These are phyloP conservation scores for Gallinago nigripennis DNA, from an alignment of 2,797 vertebrate genomes.

Conservation along the genomic window DNA sequence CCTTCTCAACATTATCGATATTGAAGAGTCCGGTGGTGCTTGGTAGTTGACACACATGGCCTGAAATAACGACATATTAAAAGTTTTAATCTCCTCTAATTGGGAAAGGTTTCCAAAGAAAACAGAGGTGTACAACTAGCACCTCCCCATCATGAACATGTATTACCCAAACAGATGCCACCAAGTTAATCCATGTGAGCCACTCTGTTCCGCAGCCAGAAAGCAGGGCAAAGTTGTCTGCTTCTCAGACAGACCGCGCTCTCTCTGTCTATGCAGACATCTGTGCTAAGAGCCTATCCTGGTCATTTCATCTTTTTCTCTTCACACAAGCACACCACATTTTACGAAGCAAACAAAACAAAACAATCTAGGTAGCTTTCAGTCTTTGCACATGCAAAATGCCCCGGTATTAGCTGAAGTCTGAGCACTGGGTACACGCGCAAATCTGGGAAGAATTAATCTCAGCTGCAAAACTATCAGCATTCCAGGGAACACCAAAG, in stretches of 20 bases:
- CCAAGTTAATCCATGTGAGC: neutral
- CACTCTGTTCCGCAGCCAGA: neutral
- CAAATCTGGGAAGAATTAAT: neutral
- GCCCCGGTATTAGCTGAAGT: accelerated
- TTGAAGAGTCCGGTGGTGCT: neutral
- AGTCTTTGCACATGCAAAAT: neutral
- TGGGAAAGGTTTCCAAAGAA: conserved; percentile 1
- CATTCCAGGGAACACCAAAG: neutral
- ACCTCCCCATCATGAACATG: neutral
- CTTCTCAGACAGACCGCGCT: neutral
- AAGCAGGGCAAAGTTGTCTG: neutral
- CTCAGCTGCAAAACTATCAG: neutral
- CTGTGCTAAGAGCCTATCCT: neutral
- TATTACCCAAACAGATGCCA: conserved; percentile 40
- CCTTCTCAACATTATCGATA: neutral
- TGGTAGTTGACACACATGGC: neutral
- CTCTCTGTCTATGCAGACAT: neutral
- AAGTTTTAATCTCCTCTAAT: neutral
- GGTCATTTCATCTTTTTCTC: neutral
- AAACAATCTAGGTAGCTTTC: accelerated
- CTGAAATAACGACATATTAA: neutral
- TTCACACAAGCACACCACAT: neutral
- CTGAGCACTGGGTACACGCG: accelerated
- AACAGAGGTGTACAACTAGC: neutral
- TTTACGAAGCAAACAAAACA: neutral